phyloP scores from a whole-genome alignment of 2,113 vertebrate genomes.

The Cygnus buccinator region DNA sequence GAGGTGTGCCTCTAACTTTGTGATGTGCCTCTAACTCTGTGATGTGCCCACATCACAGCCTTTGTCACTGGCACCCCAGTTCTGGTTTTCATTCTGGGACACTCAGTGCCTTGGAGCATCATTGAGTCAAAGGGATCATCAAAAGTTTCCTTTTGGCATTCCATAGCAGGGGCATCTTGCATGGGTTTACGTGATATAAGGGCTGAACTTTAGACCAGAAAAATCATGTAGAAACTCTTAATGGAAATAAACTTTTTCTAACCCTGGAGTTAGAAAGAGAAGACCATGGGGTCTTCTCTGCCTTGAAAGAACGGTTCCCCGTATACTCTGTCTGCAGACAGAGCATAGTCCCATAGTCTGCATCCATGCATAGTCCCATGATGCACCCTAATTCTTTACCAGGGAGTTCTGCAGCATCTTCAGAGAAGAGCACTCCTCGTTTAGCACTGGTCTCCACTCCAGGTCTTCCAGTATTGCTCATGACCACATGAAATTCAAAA shows the following conservation, averaged over 20 bases:
- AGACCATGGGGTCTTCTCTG: neutral
- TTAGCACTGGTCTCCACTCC: neutral
- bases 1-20: neutral
- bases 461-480: neutral
- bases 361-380: neutral
- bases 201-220: neutral
- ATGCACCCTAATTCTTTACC: neutral
- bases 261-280: too few relatives aligned
- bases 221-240: neutral
- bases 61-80: neutral
- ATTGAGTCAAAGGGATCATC: neutral
- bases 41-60: neutral
- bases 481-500: neutral
- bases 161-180: neutral
- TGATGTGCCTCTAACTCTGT: neutral
- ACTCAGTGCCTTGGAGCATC: neutral
- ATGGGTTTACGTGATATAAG: neutral
- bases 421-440: neutral
- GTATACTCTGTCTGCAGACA: neutral
- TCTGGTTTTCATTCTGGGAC: neutral
- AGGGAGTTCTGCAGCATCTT: neutral
- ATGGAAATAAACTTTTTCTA: neutral
- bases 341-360: too few relatives aligned
- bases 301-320: neutral
- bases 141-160: neutral